Evolutionary conservation across 2,888 invertebrate species (phyloP).

Genomic region (Brenthis ino): DNA sequence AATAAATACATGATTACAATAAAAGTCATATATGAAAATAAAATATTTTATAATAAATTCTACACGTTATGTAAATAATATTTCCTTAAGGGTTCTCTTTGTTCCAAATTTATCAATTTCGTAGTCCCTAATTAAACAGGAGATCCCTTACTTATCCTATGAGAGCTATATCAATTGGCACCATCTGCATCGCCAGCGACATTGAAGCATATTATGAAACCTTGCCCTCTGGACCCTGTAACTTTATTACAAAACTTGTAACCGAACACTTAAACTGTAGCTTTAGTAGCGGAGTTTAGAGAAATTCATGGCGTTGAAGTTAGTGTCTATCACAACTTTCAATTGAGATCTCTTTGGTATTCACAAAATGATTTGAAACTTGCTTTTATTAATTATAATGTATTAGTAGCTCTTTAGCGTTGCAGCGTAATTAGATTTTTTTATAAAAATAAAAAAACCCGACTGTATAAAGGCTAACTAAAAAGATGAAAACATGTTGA

Average conservation of each 20-base stretch:
- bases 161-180: conserved; percentile 53
- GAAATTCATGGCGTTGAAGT: conserved; percentile 36
- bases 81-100: no score
- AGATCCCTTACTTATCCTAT: conserved; percentile 8
- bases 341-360: conserved; percentile 1
- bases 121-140: no score
- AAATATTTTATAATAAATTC: no score
- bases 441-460: no score
- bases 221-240: conserved; percentile 24
- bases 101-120: no score
- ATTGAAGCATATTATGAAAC: conserved; percentile 20
- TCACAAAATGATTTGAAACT: not conserved
- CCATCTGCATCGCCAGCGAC: conserved; percentile 53
- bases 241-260: conserved; percentile 40
- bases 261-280: conserved; percentile 32
- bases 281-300: conserved; percentile 34
- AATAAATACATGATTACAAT: no score
- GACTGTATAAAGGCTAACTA: no score
- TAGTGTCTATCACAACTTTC: conserved; percentile 29
- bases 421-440: no score
- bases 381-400: not conserved
- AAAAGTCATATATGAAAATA: no score
- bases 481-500: no score
- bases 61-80: no score
- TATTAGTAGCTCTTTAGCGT: no score